phyloP scores from a whole-genome alignment of 1,140 invertebrate species.

The Temnothorax longispinosus region DNA sequence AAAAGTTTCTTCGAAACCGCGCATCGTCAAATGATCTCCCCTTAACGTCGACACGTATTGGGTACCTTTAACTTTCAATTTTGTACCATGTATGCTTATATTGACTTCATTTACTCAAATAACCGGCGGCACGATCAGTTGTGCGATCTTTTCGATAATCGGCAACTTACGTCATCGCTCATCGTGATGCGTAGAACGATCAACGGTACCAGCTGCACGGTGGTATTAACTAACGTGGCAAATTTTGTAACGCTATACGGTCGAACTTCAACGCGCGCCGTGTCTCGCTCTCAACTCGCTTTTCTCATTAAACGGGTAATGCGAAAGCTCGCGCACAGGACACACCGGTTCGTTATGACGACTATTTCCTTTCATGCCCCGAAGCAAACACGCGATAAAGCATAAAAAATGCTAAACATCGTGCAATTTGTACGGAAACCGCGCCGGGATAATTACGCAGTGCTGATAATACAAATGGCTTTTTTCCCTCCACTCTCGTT shows the following conservation, averaged over 20 bases:
- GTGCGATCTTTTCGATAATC: constrained; percentile 56
- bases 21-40: background rate
- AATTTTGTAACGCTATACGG: background rate
- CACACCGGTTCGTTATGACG: constrained; percentile 13
- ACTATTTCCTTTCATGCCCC: constrained; percentile 13
- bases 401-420: constrained; percentile 46
- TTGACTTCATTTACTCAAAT: constrained; percentile 62
- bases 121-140: constrained; percentile 44
- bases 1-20: constrained; percentile 15
- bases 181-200: background rate
- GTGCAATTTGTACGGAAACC: constrained; percentile 59
- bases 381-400: background rate
- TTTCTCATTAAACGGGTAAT: constrained; percentile 53
- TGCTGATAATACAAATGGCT: constrained; percentile 65
- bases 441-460: constrained; percentile 58
- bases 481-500: constrained; percentile 1
- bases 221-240: constrained; percentile 5
- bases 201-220: constrained; percentile 60
- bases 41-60: constrained; percentile 16
- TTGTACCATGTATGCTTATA: constrained; percentile 61
- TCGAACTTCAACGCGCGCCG: background rate
- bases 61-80: constrained; percentile 30
- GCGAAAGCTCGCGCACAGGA: constrained; percentile 25
- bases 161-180: constrained; percentile 26
- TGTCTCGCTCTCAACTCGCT: constrained; percentile 19